A percentile compares a stretch with the other conserved stretches of the same genome.
Conservation (phyloP, 92 coral and sea anemone species). For the Bergia puertoricense region DNA sequence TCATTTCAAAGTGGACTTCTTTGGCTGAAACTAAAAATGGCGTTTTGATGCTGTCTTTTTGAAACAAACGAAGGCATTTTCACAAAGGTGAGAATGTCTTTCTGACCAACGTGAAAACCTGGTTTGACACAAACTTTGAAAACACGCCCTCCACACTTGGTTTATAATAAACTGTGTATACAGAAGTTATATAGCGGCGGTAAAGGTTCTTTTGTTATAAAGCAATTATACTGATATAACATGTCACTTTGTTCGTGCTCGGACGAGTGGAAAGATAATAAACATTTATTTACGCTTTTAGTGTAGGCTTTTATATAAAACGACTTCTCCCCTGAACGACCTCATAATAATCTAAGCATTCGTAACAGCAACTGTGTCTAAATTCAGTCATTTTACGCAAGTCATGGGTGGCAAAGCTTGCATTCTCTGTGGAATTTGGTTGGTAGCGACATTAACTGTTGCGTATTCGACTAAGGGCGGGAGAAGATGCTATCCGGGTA, state of each 20-base stretch:
- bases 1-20: not conserved
- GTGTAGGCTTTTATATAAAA: not conserved
- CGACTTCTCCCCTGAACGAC: not conserved
- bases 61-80: not conserved
- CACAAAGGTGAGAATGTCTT: not conserved
- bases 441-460: not conserved
- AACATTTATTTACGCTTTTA: not conserved
- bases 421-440: not conserved
- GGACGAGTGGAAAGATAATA: not conserved
- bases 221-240: conserved; percentile 10
- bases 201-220: not conserved
- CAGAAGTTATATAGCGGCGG: not conserved
- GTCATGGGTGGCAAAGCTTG: not conserved
- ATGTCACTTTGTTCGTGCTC: conserved; percentile 2
- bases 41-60: not conserved
- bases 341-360: not conserved
- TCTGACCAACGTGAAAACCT: not conserved
- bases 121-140: not conserved
- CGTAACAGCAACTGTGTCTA: not conserved
- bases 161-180: not conserved
- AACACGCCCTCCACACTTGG: conserved; percentile 16
- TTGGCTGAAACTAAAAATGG: not conserved
- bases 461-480: not conserved
- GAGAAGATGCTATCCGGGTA: conserved; percentile 27
- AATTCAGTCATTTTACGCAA: not conserved